These are phyloP conservation scores for Hyperopisus bebe DNA, from an alignment of 2,113 vertebrate species.

Conservation along the genomic window DNA sequence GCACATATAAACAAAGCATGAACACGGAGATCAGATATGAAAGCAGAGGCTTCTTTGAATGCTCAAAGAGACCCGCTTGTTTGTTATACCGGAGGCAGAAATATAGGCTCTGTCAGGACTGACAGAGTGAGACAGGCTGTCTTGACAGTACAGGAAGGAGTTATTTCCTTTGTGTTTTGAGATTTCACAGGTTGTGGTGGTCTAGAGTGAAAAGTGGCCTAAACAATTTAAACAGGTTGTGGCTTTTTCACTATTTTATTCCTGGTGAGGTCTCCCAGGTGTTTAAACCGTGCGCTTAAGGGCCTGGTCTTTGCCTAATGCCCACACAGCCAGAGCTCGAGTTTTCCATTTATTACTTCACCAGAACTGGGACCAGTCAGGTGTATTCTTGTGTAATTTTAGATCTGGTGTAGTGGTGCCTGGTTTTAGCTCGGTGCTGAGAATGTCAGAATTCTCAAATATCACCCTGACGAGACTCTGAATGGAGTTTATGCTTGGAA, in stretches of 20 bases:
- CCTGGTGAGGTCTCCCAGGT: neutral
- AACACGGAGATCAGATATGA: neutral
- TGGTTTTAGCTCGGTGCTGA: neutral
- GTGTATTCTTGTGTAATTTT: neutral
- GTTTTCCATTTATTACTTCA: neutral
- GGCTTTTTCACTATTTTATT: neutral
- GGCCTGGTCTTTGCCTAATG: neutral
- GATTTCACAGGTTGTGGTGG: neutral
- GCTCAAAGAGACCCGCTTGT: neutral
- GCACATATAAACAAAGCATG: neutral
- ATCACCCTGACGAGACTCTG: neutral
- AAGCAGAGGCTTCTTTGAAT: neutral
- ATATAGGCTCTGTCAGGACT: neutral
- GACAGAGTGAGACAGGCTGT: neutral
- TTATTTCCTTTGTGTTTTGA: neutral
- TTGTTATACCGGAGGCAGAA: neutral
- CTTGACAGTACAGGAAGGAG: neutral
- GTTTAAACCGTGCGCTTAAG: neutral
- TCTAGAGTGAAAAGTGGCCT: neutral
- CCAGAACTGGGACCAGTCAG: neutral
- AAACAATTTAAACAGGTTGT: neutral
- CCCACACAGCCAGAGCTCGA: neutral
- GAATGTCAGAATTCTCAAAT: neutral
- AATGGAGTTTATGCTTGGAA: neutral
- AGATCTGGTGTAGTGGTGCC: neutral